Base-by-base conservation (phyloP, 2,797 vertebrate genomes). In the Prunella strophiata region DNA sequence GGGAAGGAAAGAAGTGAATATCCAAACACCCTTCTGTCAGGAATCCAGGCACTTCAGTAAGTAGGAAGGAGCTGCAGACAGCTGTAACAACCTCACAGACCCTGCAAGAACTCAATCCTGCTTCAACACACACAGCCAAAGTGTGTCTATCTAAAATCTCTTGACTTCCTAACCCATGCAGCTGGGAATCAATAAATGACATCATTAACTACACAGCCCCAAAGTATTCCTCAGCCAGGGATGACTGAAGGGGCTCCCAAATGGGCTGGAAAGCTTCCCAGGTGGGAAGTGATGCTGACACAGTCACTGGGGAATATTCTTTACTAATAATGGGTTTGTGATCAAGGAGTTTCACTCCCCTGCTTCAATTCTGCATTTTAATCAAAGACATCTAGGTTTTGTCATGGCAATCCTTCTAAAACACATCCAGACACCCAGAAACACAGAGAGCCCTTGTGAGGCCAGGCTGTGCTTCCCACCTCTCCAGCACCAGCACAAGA, bases 141-240 rank as follows among this genome's bases (percentile, higher is more conserved):
- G 36, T 36, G 36, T 36, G 36, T 36, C 36, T 36, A 36, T 36
- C 36, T 36, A 76, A 66, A 85, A 91, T 32, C 78, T 96, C 71
- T 65, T 65, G 78, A 89, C 83, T 96, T 89, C 78, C 70, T 88
- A 85, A 88, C 68, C 62, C 82, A 91, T 38, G 55, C 63, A 36
- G 55, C 55, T 82, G 29, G 36, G 71, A 79, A 77, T 55, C 92
- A 88, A 88, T 68, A 91, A 73, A 78, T 78, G 38, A 74, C 52
- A 88, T 45, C 73, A 79, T 68, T 86, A 89, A 67, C 78, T 51
- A 47, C 20, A 42, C 47, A 84, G 59, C 51, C 85, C 58, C 21
- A 22, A 74, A 45, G 82, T 16, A 40, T 8, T 61, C 45, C 47
- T 20, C 3, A 51, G 86, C 48, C 89, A 95, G 70, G 21, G 85